Evolutionary conservation across 2,888 invertebrate species (phyloP), one percentile per base, ranked within the genome.

Genomic region (Mongoloraphidia duomilia): DNA sequence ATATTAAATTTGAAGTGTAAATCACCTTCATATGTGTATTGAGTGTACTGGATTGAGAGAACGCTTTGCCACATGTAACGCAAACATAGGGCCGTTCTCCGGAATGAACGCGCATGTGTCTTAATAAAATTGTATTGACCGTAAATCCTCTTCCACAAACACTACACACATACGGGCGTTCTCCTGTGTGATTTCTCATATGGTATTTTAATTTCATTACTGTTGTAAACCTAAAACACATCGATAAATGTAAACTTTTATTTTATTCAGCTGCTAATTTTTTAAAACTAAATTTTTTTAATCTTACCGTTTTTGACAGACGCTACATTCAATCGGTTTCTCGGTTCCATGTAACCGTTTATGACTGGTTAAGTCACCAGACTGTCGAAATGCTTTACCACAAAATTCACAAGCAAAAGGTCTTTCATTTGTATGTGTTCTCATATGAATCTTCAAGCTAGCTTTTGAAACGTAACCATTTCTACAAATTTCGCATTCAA

Each of bases 121-220:
- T 58, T 48, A 68, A 54, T 26, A 69, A 55, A 47, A 69, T 69
- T 5, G 69, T 68, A 53, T 69, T 69, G 1, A 69, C 67, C 4
- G 68, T 69, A 52, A 69, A 69, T n/a, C 69, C 69, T 47, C 69
- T 54, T 11, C 66, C 66, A 51, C 69, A 69, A 9, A 68, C 62
- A 9, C 60, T 63, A 51, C 69, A 69, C 8, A 69, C 68, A 50
- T 69, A 69, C 2, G 69, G 69, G 2, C 69, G 59, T 57, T 69
- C 69, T 6, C 69, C 69, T 0, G 69, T 69, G 50, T 69, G 69
- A 54, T 68, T 69, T 9, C 69, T 59, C 68, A 68, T 68, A 55
- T 69, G 69, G 50, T 69, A 69, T 53, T 69, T 69, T 43, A 69
- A 54, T 56, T 69, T 69, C 69, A 69, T 68, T 9, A 68, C 65